Conservation (phyloP, 2,797 vertebrate species). For the Etheostoma nigrum region DNA sequence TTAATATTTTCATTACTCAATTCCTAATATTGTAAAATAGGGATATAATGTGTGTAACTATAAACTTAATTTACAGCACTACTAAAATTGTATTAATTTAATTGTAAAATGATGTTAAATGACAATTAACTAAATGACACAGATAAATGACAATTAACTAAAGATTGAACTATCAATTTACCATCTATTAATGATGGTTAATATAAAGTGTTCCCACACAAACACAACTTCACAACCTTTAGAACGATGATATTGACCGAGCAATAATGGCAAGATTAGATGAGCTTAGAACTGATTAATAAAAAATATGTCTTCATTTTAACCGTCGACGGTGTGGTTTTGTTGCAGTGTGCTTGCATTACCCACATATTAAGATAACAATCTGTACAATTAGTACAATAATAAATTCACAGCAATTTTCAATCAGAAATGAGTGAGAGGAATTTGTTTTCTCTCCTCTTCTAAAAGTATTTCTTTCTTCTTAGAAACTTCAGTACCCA, state of each 20-base stretch:
- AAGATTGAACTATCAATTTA: too few species aligned
- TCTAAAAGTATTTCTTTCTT: constrained; percentile 60
- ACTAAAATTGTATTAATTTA: too few species aligned
- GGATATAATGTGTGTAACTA: too few species aligned
- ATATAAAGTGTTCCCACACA: not conserved
- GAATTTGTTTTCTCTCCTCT: constrained; percentile 32
- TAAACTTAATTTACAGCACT: too few species aligned
- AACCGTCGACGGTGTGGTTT: constrained; percentile 46
- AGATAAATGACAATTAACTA: too few species aligned
- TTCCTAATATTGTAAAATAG: too few species aligned
- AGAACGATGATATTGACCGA: constrained; percentile 36
- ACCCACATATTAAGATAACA: constrained; percentile 51
- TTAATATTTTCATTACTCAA: too few species aligned
- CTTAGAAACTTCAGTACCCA: constrained; percentile 78
- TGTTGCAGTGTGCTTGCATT: constrained; percentile 52
- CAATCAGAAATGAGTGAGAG: constrained; percentile 73
- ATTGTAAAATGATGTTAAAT: too few species aligned
- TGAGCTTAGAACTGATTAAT: constrained; percentile 34
- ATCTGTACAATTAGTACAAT: constrained; percentile 63
- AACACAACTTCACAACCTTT: constrained; percentile 76
- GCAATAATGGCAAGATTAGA: constrained; percentile 60
- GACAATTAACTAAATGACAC: too few species aligned
- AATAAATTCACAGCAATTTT: constrained; percentile 87
- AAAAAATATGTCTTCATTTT: constrained; percentile 45
- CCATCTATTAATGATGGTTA: too few species aligned